These are phyloP conservation scores for Sinopyrophorus schimmeli DNA, from an alignment of 2,888 invertebrate species.

Conservation along the genomic window DNA sequence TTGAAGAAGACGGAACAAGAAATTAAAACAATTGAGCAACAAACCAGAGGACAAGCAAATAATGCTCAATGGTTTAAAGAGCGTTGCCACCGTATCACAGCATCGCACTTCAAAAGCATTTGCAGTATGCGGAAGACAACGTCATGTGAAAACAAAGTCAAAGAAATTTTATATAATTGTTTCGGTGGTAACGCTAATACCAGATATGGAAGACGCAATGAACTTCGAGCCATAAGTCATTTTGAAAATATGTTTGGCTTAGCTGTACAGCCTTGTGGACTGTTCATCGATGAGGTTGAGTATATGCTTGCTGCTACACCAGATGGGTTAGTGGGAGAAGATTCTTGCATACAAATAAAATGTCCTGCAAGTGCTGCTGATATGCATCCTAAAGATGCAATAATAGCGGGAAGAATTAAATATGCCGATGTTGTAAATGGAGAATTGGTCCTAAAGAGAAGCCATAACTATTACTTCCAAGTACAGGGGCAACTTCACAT, in stretches of 20 bases:
- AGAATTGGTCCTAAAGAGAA: slow-evolving; percentile 14
- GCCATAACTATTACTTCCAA: slow-evolving; percentile 20
- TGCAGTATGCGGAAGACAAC: slow-evolving; percentile 2
- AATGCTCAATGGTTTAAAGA: neutral
- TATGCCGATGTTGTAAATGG: slow-evolving; percentile 12
- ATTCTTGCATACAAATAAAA: slow-evolving; percentile 22
- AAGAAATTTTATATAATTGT: slow-evolving; percentile 13
- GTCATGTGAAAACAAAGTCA: slow-evolving; percentile 12
- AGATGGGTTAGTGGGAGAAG: slow-evolving; percentile 22
- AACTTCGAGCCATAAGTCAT: slow-evolving; percentile 5
- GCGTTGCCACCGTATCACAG: neutral
- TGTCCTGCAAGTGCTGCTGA: slow-evolving; percentile 15
- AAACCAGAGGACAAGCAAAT: slow-evolving; percentile 1
- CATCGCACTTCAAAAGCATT: neutral
- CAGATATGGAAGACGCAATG: slow-evolving; percentile 13
- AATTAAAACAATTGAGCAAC: neutral
- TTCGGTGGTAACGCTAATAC: slow-evolving; percentile 15
- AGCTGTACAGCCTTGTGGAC: slow-evolving; percentile 11
- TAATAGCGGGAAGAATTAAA: slow-evolving; percentile 1
- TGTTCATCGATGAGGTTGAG: slow-evolving; percentile 21
- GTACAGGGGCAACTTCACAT: slow-evolving; percentile 22
- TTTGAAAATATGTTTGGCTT: neutral
- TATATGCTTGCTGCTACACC: slow-evolving; percentile 22
- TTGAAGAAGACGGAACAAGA: neutral
- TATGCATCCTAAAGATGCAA: slow-evolving; percentile 9